Conservation (phyloP, 2,888 invertebrate genomes). For the Aphidius colemani region DNA sequence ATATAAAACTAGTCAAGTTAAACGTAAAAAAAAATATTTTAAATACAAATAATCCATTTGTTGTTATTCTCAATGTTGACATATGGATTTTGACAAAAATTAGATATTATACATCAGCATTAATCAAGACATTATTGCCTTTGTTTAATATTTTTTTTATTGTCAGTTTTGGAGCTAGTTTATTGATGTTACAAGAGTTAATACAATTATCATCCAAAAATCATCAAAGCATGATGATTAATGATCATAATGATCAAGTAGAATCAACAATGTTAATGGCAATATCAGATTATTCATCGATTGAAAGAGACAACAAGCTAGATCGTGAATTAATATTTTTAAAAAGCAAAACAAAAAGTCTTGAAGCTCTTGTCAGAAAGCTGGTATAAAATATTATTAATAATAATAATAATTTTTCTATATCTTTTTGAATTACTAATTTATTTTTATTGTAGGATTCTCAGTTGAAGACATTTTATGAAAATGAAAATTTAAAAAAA, state of each 20-base stretch:
- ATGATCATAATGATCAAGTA: constrained; percentile 7
- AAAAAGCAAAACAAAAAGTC: constrained; percentile 35
- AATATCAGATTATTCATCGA: constrained; percentile 30
- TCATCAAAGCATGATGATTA: constrained; percentile 14
- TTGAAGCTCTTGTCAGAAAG: constrained; percentile 38
- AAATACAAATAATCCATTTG: constrained; percentile 24
- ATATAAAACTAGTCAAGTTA: too few relatives aligned
- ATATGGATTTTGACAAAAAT: constrained; percentile 40
- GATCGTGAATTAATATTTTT: constrained; percentile 37
- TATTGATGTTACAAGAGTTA: neutral
- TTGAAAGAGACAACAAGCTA: constrained; percentile 21
- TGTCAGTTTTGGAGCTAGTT: constrained; percentile 35
- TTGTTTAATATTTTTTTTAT: constrained; percentile 34
- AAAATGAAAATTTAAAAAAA: constrained; percentile 27
- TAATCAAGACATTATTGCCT: constrained; percentile 28
- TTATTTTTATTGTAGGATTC: constrained; percentile 29
- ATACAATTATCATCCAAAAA: constrained; percentile 13
- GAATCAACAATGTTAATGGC: constrained; percentile 22
- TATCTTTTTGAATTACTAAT: neutral
- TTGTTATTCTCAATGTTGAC: constrained; percentile 38
- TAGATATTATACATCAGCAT: constrained; percentile 26
- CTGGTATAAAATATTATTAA: constrained; percentile 39
- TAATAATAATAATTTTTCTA: neutral
- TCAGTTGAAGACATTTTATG: constrained; percentile 32
- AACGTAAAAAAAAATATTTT: neutral